Conservation (phyloP, 2,113 vertebrate genomes). For the Pangasianodon gigas region DNA sequence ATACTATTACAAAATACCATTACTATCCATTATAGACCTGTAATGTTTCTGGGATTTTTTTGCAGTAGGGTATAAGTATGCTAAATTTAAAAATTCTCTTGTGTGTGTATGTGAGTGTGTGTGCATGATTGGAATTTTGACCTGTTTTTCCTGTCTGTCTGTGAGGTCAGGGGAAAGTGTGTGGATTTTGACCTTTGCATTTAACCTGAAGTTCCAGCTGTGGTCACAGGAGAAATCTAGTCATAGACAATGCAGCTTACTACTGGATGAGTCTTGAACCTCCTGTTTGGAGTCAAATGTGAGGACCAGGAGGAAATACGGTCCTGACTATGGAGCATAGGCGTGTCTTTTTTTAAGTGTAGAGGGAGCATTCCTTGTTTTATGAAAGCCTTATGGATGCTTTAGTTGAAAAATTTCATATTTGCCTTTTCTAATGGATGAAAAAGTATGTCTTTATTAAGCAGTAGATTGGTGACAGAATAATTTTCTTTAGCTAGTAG, state of each 20-base stretch:
- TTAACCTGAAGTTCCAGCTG: constrained; percentile 34
- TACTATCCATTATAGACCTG: not conserved
- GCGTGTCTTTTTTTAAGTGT: not conserved
- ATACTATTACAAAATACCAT: not conserved
- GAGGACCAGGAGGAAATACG: not conserved
- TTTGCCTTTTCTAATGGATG: not conserved
- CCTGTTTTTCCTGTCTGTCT: constrained; percentile 2
- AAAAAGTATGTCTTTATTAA: not conserved
- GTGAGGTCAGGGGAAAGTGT: not conserved
- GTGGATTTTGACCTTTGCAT: constrained; percentile 17
- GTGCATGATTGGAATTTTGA: constrained; percentile 12
- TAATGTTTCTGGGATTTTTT: not conserved
- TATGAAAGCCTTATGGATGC: not conserved
- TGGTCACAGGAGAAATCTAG: constrained; percentile 19
- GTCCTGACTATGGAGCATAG: not conserved
- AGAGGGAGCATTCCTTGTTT: not conserved
- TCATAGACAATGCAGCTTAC: not conserved
- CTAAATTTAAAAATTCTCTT: not conserved
- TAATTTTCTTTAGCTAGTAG: not conserved
- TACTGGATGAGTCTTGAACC: constrained; percentile 14
- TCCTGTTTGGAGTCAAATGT: constrained; percentile 5
- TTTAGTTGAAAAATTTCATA: not conserved
- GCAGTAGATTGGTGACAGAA: not conserved
- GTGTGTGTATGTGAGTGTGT: not conserved
- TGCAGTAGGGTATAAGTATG: not conserved